Percentiles rank a stretch among this genome's conserved stretches.
These are phyloP conservation scores for Drosophila mayri DNA, from an alignment of 1,140 invertebrate species.

Conservation along the genomic window DNA sequence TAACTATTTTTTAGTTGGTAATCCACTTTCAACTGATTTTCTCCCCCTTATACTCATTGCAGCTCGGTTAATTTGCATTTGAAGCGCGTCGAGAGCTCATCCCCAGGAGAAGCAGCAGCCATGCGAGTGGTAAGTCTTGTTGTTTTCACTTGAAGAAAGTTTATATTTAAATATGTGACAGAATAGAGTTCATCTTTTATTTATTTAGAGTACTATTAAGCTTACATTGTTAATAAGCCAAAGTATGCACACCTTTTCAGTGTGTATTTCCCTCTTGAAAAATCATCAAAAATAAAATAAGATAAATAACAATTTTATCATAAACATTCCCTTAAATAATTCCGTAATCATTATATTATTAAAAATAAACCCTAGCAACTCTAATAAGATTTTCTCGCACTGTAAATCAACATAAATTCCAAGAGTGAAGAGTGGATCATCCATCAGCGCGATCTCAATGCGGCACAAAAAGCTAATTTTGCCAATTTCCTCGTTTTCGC, in stretches of 20 bases:
- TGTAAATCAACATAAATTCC: background rate
- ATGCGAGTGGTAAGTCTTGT: constrained; percentile 61
- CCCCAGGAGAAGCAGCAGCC: constrained; percentile 41
- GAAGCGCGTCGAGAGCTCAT: constrained; percentile 52
- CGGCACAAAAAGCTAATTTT: constrained; percentile 70
- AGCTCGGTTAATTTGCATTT: constrained; percentile 64
- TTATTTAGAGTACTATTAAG: background rate
- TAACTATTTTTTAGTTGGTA: constrained; percentile 30
- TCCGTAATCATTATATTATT: background rate
- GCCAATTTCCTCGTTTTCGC: constrained; percentile 72
- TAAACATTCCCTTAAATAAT: background rate
- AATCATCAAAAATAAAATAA: background rate
- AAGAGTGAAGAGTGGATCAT: constrained; percentile 17
- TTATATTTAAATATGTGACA: background rate
- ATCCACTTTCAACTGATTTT: constrained; percentile 54
- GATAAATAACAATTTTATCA: background rate
- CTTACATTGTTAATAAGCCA: background rate
- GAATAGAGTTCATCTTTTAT: background rate
- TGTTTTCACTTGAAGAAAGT: constrained; percentile 12
- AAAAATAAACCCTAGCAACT: background rate
- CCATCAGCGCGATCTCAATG: constrained; percentile 24
- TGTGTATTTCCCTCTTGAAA: background rate
- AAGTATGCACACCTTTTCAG: background rate
- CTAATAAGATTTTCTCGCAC: background rate
- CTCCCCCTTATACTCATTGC: constrained; percentile 27